Conservation (phyloP, 1,140 invertebrate species). For the Drosophila paulistorum region DNA sequence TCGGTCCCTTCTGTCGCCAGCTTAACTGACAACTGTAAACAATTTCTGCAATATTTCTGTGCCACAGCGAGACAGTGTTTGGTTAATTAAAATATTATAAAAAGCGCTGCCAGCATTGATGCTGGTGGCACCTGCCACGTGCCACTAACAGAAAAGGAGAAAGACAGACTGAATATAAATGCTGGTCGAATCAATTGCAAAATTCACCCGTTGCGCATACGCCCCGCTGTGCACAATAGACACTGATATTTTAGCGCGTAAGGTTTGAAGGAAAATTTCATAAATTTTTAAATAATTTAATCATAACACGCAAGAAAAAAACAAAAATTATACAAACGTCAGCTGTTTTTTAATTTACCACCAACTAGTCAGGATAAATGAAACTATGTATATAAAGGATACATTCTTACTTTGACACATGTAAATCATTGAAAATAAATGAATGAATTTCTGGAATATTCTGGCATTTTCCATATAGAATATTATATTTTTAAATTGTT, state of each 20-base stretch:
- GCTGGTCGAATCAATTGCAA: slow-evolving; percentile 8
- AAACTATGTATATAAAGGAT: no score
- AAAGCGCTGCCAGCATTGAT: slow-evolving; percentile 34
- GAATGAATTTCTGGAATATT: no score
- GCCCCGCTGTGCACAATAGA: slow-evolving; percentile 3
- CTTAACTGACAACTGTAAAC: slow-evolving; percentile 54
- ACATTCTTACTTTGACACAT: no score
- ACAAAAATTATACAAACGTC: background rate
- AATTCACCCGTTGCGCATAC: slow-evolving; percentile 23
- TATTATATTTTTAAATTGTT: no score
- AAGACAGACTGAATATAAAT: background rate
- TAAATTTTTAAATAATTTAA: background rate
- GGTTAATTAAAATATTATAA: slow-evolving; percentile 68
- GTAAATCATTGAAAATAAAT: no score
- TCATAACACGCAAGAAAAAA: background rate
- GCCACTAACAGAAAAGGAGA: background rate
- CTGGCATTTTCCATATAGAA: no score
- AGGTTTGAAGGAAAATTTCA: background rate
- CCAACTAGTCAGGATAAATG: no score
- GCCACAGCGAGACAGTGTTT: slow-evolving; percentile 24
- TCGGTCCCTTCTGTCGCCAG: slow-evolving; percentile 1
- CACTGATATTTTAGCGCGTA: background rate
- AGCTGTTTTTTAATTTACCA: no score
- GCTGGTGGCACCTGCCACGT: slow-evolving; percentile 23
- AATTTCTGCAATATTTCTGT: slow-evolving; percentile 47